Evolutionary conservation across 2,797 vertebrate genomes (phyloP).

Genomic region (Benthosema pterotum): DNA sequence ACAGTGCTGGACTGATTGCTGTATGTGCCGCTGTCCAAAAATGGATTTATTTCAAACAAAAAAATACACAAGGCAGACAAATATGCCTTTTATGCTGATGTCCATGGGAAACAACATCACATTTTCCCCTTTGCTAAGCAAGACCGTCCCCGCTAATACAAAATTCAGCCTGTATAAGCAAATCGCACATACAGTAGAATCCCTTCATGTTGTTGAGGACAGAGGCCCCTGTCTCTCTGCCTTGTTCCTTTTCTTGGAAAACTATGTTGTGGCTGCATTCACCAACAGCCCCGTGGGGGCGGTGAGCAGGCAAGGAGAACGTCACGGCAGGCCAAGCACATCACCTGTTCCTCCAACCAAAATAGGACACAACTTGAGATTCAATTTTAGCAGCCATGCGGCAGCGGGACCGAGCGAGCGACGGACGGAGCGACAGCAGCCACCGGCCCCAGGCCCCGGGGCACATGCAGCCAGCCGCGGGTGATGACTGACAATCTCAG

Average conservation of each 20-base stretch:
- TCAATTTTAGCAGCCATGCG: conserved; percentile 78
- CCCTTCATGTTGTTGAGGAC: conserved; percentile 4
- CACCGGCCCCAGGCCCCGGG: too few relatives aligned
- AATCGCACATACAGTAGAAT: conserved; percentile 63
- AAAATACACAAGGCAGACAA: conserved; percentile 67
- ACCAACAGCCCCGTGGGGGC: conserved; percentile 63
- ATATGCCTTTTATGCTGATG: conserved; percentile 59
- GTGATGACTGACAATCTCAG: conserved; percentile 73
- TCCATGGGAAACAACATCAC: conserved; percentile 58
- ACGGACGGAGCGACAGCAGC: conserved; percentile 48
- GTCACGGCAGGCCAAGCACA: conserved; percentile 56
- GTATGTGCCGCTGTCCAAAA: conserved; percentile 58
- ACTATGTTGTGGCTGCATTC: conserved; percentile 67
- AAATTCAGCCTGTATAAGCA: conserved; percentile 3
- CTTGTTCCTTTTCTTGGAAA: conserved; percentile 65
- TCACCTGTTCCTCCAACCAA: conserved; percentile 79
- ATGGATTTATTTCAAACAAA: conserved; percentile 63
- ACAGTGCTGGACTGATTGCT: conserved; percentile 67
- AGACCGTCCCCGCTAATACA: conserved; percentile 34
- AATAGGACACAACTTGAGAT: conserved; percentile 81
- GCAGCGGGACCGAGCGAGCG: conserved; percentile 33
- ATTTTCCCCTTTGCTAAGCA: conserved; percentile 50
- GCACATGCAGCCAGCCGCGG: conserved; percentile 47
- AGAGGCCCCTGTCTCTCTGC: conserved; percentile 17
- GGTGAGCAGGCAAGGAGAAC: conserved; percentile 57